Evolutionary conservation across 1,140 invertebrate species (phyloP).

Genomic region (Helicoverpa armigera): DNA sequence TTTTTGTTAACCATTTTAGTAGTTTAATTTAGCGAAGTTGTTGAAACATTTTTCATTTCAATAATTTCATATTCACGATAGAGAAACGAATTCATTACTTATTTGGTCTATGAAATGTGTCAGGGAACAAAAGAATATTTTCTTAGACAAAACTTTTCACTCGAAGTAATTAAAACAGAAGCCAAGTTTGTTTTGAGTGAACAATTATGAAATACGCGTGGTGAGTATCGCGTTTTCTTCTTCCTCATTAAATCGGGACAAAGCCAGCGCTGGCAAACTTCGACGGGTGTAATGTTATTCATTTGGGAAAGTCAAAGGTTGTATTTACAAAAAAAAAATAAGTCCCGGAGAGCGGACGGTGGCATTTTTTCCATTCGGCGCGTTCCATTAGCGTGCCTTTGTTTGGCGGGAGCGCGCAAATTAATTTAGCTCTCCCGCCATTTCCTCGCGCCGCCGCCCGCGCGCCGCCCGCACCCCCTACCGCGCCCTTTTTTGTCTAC

Average conservation of each 20-base stretch:
- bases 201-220: constrained; percentile 66
- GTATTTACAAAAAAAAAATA: constrained; percentile 84
- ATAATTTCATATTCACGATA: constrained; percentile 12
- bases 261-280: constrained; percentile 78
- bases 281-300: constrained; percentile 84
- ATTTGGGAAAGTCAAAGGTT: constrained; percentile 86
- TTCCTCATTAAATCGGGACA: constrained; percentile 83
- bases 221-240: constrained; percentile 70
- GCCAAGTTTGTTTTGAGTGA: constrained; percentile 67
- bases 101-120: constrained; percentile 34
- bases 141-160: constrained; percentile 59
- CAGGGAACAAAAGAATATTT: constrained; percentile 48
- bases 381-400: constrained; percentile 86
- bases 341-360: constrained; percentile 85
- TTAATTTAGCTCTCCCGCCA: constrained; percentile 87
- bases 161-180: constrained; percentile 65
- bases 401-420: constrained; percentile 86
- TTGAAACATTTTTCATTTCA: background rate
- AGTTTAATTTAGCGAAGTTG: background rate
- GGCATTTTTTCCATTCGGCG: constrained; percentile 86
- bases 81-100: background rate
- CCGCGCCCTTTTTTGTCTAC: constrained; percentile 84
- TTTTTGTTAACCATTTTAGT: too few species aligned
- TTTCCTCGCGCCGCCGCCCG: constrained; percentile 78
- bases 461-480: constrained; percentile 67